Conservation (phyloP, 2,888 invertebrate genomes). For the Eulithis prunata region DNA sequence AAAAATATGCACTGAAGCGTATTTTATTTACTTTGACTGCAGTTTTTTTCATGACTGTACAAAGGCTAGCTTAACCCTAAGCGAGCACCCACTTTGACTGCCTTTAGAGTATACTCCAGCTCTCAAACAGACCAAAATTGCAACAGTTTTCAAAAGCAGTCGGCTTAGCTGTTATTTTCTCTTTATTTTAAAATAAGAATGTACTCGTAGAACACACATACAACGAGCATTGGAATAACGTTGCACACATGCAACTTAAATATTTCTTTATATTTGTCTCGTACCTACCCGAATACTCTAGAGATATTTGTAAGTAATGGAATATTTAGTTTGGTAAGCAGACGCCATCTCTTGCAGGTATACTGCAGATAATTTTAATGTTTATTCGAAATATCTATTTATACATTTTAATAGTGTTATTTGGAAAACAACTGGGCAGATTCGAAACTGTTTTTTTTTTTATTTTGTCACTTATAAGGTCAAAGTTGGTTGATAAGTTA, state of each 20-base stretch:
- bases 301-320: neutral
- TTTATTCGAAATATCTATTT: too few relatives aligned
- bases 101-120: neutral
- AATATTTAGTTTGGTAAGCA: too few relatives aligned
- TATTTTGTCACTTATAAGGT: too few relatives aligned
- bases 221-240: too few relatives aligned
- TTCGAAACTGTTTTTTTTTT: too few relatives aligned
- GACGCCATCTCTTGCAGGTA: neutral
- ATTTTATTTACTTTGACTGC: neutral
- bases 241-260: neutral
- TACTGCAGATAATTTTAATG: neutral
- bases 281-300: neutral
- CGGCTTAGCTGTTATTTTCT: neutral
- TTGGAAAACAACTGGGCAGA: too few relatives aligned
- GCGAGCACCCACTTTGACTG: neutral
- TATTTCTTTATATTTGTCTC: neutral
- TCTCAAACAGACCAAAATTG: constrained; percentile 1
- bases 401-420: too few relatives aligned
- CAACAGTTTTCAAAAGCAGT: constrained; percentile 3
- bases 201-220: too few relatives aligned
- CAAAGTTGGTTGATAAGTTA: too few relatives aligned
- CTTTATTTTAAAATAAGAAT: neutral
- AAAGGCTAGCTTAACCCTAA: neutral
- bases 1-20: too few relatives aligned
- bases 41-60: neutral